Base-by-base conservation (phyloP, 53 echinoderm and acorn worm species). In the Echinometra lucunter region DNA sequence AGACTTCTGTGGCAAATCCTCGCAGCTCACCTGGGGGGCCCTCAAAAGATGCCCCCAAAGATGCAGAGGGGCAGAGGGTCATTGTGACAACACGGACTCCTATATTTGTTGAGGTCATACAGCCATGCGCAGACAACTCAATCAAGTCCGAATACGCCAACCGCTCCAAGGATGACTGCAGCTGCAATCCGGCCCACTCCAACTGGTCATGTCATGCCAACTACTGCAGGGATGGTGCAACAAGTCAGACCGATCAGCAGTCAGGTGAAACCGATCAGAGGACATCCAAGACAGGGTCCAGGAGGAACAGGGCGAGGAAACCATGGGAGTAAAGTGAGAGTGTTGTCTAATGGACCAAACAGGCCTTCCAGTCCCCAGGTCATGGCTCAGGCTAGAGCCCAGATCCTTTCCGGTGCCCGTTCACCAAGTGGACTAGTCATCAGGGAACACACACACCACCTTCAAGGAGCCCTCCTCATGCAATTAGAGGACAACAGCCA, bases 61-160 rank as follows among this genome's bases (percentile, higher is more conserved):
- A 92, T 45, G 40, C 92, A 18, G 70, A 92, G 35, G 94, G 96
- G 23, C 98, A 97, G 63, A 95, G 91, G n/a, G 95, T 97, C 90
- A 98, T 98, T 85, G 96, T 97, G 27, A 99, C 99, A 18, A 99
- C 99, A 23, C 92, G 96, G 94, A 99, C 99, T 30, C 98, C 99
- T 2, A 99, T 99, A 55, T 98, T 98, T 57, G 94, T 97, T n/a
- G 38, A 95, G 97, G 37, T 97, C 98, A 8, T 88, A 93, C 81
- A 75, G 57, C 56, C 93, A 75, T 58, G 78, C 93, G 2, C 80
- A 53, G 58, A 80, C 78, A n/a, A 80, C 80, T 40, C 93, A 80
- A 37, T 80, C 80, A 25, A 57, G 80, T 27, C 93, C 95, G 18
- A 96, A 92, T 32, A 66, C 87, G 1, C 83, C 96, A 35, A 49